Base-by-base conservation (phyloP, 2,797 vertebrate genomes). In the Helarctos malayanus region DNA sequence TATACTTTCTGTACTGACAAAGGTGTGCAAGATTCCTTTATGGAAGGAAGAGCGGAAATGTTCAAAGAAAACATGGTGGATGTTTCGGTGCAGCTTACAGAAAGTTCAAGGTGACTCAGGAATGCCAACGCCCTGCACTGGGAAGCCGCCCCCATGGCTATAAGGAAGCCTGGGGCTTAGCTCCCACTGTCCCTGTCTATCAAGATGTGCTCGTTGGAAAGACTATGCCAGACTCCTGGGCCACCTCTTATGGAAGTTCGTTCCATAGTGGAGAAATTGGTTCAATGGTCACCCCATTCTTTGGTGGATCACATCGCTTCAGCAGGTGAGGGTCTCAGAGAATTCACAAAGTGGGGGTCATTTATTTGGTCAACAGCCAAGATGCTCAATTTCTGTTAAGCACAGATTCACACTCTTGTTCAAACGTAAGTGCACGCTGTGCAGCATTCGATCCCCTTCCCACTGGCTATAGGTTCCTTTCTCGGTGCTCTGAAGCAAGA, bases 221-320 rank as follows among this genome's bases (percentile, higher is more conserved):
- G 98, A 98, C 99, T 99, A 99, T 98, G 98, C 99, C 99, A 0
- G 98, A 99, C 47, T 99, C 98, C 29, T 99, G 99, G 18, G 99
- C 99, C 4, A 99, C 99, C 99, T 99, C 97, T 99, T 99, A n/a
- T 99, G 98, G 98, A 99, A 98, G 98, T 99, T 99, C 98, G 99
- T 99, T 98, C 99, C 98, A 23, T 13, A 16, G 1, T 73, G 59
- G 65, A 91, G 45, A 69, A 81, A 14, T 32, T 63, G 47, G 45
- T 16, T 85, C 38, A 56, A 19, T 99, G 98, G 98, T 99, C 99
- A 3, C 97, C 98, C 92, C 99, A 98, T 96, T 99, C 98, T 98
- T 99, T 99, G 96, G 99, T 99, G 93, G 99, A 98, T 97, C 99
- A 99, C 89, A 99, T 99, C 98, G 99, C 99, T 96, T 99, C 99